Evolutionary conservation across 2,797 vertebrate species (phyloP).

Genomic region (Xenops minutus): DNA sequence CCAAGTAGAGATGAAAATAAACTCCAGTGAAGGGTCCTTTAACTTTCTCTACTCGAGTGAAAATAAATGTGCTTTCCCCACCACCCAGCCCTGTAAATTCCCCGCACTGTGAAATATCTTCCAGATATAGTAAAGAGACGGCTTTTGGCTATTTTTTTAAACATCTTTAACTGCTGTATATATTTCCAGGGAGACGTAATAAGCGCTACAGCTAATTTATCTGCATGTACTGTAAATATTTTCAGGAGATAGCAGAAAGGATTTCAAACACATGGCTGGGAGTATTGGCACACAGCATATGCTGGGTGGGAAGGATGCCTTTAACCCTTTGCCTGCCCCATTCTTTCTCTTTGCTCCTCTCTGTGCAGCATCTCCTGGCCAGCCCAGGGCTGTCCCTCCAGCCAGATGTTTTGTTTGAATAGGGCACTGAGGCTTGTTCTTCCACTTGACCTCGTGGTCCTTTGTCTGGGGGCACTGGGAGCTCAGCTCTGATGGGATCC

Average conservation of each 20-base stretch:
- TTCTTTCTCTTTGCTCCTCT: neutral
- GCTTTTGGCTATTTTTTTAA: slow-evolving; percentile 57
- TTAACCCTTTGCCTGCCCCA: neutral
- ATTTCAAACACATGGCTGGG: slow-evolving; percentile 72
- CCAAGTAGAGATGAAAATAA: slow-evolving; percentile 62
- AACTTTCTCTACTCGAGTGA: slow-evolving; percentile 64
- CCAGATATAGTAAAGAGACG: slow-evolving; percentile 71
- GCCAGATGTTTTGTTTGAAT: neutral
- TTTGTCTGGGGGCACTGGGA: neutral
- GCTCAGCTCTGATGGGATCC: neutral
- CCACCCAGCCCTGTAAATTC: slow-evolving; percentile 57
- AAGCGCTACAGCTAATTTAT: slow-evolving; percentile 71
- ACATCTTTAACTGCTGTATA: slow-evolving; percentile 72
- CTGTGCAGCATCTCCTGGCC: neutral
- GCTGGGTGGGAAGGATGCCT: slow-evolving; percentile 26
- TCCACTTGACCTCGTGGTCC: neutral
- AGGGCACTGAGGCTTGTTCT: neutral
- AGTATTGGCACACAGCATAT: slow-evolving; percentile 36
- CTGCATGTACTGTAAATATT: slow-evolving; percentile 70
- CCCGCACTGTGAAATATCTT: slow-evolving; percentile 62
- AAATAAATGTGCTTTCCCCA: slow-evolving; percentile 52
- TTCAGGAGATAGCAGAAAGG: slow-evolving; percentile 72
- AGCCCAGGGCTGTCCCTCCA: neutral
- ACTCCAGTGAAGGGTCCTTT: slow-evolving; percentile 64
- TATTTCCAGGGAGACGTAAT: slow-evolving; percentile 68